phyloP scores from a whole-genome alignment of 2,888 invertebrate species.

The Sthenelais limicola region DNA sequence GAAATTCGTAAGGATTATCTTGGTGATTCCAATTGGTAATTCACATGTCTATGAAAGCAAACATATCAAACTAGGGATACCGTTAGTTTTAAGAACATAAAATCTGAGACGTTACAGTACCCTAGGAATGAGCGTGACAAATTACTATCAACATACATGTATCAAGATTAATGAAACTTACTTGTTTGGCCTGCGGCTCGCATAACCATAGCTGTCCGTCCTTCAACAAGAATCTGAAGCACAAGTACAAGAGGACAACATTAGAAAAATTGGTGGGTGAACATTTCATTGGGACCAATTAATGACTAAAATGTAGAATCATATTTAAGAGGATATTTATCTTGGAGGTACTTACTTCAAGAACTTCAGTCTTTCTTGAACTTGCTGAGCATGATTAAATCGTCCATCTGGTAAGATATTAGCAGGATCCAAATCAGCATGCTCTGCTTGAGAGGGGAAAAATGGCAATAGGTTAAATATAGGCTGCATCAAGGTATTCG shows the following conservation, averaged over 20 bases:
- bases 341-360: slow-evolving; percentile 62
- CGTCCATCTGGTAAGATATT: slow-evolving; percentile 80
- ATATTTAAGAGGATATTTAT: background rate
- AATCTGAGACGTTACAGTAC: too few relatives aligned
- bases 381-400: slow-evolving; percentile 92
- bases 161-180: too few relatives aligned
- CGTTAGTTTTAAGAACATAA: too few relatives aligned
- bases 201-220: slow-evolving; percentile 97
- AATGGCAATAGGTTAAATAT: too few relatives aligned
- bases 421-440: slow-evolving; percentile 83
- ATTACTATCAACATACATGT: too few relatives aligned
- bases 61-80: too few relatives aligned
- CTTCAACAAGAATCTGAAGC: slow-evolving; percentile 72
- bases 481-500: too few relatives aligned
- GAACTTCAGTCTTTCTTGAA: slow-evolving; percentile 94
- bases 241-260: background rate
- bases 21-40: too few relatives aligned
- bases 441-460: slow-evolving; percentile 73
- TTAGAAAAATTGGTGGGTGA: background rate
- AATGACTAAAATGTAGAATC: background rate
- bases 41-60: too few relatives aligned
- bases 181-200: slow-evolving; percentile 91
- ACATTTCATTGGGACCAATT: background rate
- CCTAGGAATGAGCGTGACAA: too few relatives aligned
- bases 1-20: too few relatives aligned